Percentiles rank a stretch among this genome's conserved stretches.
Conservation (phyloP, 1,140 invertebrate species). For the Pseudachorutes palmiensis region DNA sequence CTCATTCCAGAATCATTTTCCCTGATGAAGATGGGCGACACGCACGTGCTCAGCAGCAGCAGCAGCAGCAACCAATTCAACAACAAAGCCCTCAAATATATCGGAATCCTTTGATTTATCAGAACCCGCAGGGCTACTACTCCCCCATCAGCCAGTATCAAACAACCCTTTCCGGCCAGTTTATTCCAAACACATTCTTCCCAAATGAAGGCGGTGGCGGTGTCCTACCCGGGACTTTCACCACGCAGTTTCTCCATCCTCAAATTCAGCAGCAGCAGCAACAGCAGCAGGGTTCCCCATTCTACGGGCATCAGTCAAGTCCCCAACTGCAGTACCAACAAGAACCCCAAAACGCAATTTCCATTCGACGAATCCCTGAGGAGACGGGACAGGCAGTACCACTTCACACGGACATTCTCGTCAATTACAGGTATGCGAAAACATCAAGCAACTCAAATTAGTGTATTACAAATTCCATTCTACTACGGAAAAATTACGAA, state of each 20-base stretch:
- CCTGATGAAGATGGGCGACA: conserved; percentile 24
- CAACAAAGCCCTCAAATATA: conserved; percentile 8
- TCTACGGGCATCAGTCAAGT: not conserved
- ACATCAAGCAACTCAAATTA: not conserved
- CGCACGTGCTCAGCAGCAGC: conserved; percentile 15
- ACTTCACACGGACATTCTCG: conserved; percentile 26
- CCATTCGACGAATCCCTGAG: not conserved
- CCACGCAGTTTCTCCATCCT: conserved; percentile 11
- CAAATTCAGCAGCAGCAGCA: conserved; percentile 17
- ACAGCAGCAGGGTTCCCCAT: conserved; percentile 12
- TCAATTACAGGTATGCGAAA: conserved; percentile 34
- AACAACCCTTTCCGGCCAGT: conserved; percentile 18
- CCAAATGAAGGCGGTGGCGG: not conserved
- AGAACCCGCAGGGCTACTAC: conserved; percentile 31
- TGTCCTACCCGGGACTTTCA: conserved; percentile 3
- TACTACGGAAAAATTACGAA: too few relatives aligned
- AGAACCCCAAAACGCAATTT: not conserved
- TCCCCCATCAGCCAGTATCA: conserved; percentile 35
- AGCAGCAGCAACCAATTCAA: too few relatives aligned
- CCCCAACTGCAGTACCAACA: not conserved
- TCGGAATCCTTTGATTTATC: not conserved
- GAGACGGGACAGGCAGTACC: conserved; percentile 14
- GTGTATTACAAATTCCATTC: conserved; percentile 1
- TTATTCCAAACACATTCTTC: conserved; percentile 20
- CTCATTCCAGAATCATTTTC: conserved; percentile 17